A percentile compares a stretch with the other conserved stretches of the same genome.
These are phyloP conservation scores for Acanthurus leucopareius DNA, from an alignment of 2,797 vertebrate species.

Conservation along the genomic window DNA sequence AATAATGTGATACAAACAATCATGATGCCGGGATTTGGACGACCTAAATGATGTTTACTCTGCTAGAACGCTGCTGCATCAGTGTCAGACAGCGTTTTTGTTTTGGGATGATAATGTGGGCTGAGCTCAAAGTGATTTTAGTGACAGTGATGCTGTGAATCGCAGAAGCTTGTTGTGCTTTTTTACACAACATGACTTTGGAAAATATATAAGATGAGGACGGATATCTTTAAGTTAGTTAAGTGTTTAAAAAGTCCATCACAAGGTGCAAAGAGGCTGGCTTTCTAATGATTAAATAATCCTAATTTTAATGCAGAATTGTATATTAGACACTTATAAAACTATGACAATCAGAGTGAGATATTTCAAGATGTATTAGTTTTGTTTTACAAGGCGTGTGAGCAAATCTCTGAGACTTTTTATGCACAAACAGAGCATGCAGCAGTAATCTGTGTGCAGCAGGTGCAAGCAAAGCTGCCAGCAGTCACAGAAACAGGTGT, in stretches of 20 bases:
- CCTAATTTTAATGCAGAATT: too few relatives aligned
- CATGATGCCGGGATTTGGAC: not conserved
- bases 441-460: too few relatives aligned
- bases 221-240: not conserved
- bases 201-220: not conserved
- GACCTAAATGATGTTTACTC: not conserved
- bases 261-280: too few relatives aligned
- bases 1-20: not conserved
- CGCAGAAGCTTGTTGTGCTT: not conserved
- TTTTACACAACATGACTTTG: not conserved
- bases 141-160: not conserved
- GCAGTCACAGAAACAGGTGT: too few relatives aligned
- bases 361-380: not conserved
- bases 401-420: too few relatives aligned
- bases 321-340: not conserved
- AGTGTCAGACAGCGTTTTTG: not conserved
- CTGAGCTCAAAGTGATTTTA: not conserved
- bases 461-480: too few relatives aligned
- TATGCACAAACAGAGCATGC: too few relatives aligned
- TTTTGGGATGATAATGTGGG: not conserved
- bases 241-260: not conserved
- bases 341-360: not conserved
- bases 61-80: not conserved
- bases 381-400: too few relatives aligned
- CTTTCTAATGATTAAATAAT: too few relatives aligned